Percentiles rank a stretch among this genome's conserved stretches.
Evolutionary conservation across 2,888 invertebrate species (phyloP).

Genomic region (Phortica magna): DNA sequence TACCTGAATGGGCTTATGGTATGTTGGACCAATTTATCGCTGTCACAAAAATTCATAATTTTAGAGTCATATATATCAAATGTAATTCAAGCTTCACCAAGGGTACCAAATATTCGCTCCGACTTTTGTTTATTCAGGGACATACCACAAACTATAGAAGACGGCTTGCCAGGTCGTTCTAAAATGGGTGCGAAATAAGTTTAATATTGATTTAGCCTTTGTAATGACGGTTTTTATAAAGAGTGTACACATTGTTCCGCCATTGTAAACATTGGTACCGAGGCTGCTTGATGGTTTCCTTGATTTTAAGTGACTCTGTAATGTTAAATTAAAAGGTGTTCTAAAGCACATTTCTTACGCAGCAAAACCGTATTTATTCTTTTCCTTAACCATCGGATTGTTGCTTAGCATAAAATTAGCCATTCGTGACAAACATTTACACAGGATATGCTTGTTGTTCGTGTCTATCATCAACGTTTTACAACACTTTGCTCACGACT

Average conservation of each 20-base stretch:
- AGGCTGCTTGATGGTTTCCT: background rate
- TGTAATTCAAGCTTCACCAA: background rate
- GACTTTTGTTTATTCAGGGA: constrained; percentile 2
- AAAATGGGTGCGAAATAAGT: constrained; percentile 56
- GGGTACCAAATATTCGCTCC: background rate
- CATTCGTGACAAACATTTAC: background rate
- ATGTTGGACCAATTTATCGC: background rate
- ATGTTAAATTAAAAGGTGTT: constrained; percentile 34
- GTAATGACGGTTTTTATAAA: constrained; percentile 63
- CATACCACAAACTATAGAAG: constrained; percentile 44
- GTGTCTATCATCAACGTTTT: no score
- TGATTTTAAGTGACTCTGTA: constrained; percentile 29
- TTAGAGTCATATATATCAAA: constrained; percentile 15
- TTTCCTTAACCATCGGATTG: background rate
- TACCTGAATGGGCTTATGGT: constrained; percentile 34
- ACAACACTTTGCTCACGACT: no score
- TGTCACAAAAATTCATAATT: constrained; percentile 10
- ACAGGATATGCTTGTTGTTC: background rate
- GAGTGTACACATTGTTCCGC: constrained; percentile 45
- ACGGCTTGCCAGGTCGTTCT: background rate
- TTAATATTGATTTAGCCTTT: constrained; percentile 71
- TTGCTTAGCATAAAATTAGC: constrained; percentile 19
- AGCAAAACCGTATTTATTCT: background rate
- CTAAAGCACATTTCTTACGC: constrained; percentile 5
- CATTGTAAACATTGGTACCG: background rate